Evolutionary conservation across 1,140 invertebrate genomes (phyloP), one percentile per base, ranked within the genome.

Genomic region (Drosophila tropicalis): DNA sequence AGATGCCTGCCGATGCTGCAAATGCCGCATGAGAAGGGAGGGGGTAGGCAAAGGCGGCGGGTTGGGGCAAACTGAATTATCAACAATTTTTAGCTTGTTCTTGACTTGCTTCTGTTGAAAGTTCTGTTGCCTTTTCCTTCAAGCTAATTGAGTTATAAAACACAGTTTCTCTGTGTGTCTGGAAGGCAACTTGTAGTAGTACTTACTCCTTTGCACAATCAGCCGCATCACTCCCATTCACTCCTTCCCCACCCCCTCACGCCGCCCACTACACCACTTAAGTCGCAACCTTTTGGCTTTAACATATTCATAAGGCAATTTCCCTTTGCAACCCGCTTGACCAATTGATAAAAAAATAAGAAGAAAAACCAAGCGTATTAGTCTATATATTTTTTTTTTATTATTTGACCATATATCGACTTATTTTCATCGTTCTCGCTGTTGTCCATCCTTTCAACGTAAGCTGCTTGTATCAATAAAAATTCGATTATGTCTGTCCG

Each of bases 381-480:
- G 84, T 89, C 66, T 80, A 70, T 81, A 83, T 78, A 84, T 89
- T 87, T 69, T 19, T 84, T 83, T 87, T 73, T 22, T 51, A 51
- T 51, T 87, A 89, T 89, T 71, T 62, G 77, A 70, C 73, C 73
- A 58, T 60, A 55, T 34, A 76, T 63, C 66, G 62, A 72, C 70
- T 77, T 81, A 81, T 76, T 66, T 60, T 61, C 44, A 51, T 51
- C 44, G 44, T 22, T 19, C 19, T 51, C 17, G 17, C 32, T 68
- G 55, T 62, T 40, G n/a, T 36, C 44, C 86, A 90, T 81, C 85
- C 85, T 85, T 90, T 90, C 78, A 70, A 86, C 79, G 63, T 90
- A 90, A 90, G 85, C 85, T 74, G 85, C 86, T 90, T 90, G 85
- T 90, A 90, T 90, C 85, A 90, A 90, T 90, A 90, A 90, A 90